These are phyloP conservation scores for Tupaia tana DNA, from an alignment of 2,113 vertebrate species.

Conservation along the genomic window DNA sequence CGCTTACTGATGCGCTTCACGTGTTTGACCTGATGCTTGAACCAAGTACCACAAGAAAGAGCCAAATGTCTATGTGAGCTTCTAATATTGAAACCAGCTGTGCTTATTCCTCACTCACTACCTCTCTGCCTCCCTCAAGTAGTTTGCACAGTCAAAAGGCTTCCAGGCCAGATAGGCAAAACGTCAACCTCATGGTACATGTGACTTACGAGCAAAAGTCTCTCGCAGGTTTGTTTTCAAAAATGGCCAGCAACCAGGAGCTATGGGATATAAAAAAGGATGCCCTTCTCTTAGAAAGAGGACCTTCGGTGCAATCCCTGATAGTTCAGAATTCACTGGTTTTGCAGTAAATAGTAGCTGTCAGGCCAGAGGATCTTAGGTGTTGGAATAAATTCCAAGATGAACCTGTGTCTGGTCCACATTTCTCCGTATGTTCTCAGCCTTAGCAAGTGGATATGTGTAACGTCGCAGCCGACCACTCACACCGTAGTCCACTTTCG, in stretches of 20 bases:
- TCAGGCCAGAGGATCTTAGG: constrained; percentile 52
- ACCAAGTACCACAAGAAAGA: constrained; percentile 64
- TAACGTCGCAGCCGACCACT: background rate
- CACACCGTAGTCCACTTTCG: background rate
- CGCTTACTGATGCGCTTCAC: background rate
- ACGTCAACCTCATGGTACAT: constrained; percentile 58
- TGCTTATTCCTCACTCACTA: constrained; percentile 51
- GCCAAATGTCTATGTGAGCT: constrained; percentile 29
- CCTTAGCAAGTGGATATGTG: background rate
- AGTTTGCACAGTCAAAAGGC: constrained; percentile 30
- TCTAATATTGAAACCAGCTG: constrained; percentile 61
- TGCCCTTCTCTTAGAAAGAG: constrained; percentile 59
- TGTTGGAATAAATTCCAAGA: constrained; percentile 50
- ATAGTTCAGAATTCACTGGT: constrained; percentile 51
- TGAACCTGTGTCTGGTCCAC: background rate
- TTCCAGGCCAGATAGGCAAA: constrained; percentile 28
- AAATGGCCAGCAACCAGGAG: constrained; percentile 43
- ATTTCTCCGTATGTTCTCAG: constrained; percentile 43
- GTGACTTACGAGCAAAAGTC: constrained; percentile 58
- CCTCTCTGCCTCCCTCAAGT: background rate
- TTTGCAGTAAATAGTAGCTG: constrained; percentile 66
- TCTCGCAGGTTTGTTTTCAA: constrained; percentile 63
- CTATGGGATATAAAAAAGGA: constrained; percentile 33
- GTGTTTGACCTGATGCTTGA: constrained; percentile 55
- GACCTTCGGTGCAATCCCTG: constrained; percentile 61